phyloP scores from a whole-genome alignment of 2,888 invertebrate species.

The Eupithecia subumbrata region DNA sequence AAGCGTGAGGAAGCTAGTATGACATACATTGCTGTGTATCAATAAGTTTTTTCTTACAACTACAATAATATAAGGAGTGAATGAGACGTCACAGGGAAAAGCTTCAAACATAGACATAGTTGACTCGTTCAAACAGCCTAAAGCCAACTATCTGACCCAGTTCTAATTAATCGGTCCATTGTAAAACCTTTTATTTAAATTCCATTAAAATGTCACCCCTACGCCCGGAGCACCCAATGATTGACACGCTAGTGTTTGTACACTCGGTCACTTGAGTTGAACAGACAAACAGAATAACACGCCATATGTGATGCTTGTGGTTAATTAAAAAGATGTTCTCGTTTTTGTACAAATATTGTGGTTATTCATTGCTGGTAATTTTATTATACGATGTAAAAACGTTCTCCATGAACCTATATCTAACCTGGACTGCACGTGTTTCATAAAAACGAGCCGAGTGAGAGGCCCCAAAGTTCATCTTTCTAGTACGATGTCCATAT shows the following conservation, averaged over 20 bases:
- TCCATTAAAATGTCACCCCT: conserved; percentile 33
- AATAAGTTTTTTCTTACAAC: too few relatives aligned
- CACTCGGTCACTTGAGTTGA: conserved; percentile 28
- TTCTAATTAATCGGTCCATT: conserved; percentile 6
- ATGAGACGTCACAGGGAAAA: not conserved
- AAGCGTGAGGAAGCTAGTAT: too few relatives aligned
- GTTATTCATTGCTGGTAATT: not conserved
- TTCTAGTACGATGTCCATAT: too few relatives aligned
- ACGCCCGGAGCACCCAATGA: conserved; percentile 46
- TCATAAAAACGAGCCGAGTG: too few relatives aligned
- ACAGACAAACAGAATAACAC: conserved; percentile 31
- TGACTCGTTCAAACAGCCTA: not conserved
- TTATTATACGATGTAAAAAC: not conserved
- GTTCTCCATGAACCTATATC: too few relatives aligned
- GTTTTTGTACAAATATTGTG: conserved; percentile 20
- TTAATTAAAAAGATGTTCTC: conserved; percentile 34
- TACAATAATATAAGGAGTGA: too few relatives aligned
- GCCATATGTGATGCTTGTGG: conserved; percentile 30
- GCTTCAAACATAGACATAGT: not conserved
- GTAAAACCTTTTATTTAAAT: conserved; percentile 29
- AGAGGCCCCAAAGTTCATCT: too few relatives aligned
- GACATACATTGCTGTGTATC: too few relatives aligned
- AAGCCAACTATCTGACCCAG: not conserved
- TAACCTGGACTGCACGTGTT: too few relatives aligned
- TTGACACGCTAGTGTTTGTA: conserved; percentile 53